phyloP scores from a whole-genome alignment of 2,888 invertebrate genomes.

The Orthonychiurus folsomi region DNA sequence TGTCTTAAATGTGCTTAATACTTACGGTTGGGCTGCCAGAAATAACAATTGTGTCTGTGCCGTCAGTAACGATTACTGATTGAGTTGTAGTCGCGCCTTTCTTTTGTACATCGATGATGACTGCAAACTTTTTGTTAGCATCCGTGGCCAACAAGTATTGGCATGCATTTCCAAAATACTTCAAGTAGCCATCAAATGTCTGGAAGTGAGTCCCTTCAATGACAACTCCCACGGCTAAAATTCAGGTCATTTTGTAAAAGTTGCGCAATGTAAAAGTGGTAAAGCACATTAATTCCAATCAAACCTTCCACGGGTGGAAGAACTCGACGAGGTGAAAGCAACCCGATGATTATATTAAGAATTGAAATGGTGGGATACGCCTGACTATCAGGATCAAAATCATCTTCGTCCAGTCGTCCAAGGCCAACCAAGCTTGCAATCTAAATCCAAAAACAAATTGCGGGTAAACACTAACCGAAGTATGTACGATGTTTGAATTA shows the following conservation, averaged over 20 bases:
- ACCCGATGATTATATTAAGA: not conserved
- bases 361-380: not conserved
- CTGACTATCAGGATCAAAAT: not conserved
- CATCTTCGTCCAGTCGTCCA: not conserved
- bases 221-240: constrained; percentile 58
- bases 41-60: constrained; percentile 56
- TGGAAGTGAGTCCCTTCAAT: constrained; percentile 74
- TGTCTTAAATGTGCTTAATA: not conserved
- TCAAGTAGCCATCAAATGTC: constrained; percentile 75
- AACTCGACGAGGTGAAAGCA: not conserved
- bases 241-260: constrained; percentile 11
- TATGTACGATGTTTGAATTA: no score
- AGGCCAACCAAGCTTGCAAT: not conserved
- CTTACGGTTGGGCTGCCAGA: constrained; percentile 56
- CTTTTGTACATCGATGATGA: constrained; percentile 55
- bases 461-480: not conserved
- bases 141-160: constrained; percentile 77
- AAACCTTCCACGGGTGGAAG: constrained; percentile 11
- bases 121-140: constrained; percentile 75
- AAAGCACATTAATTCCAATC: no score
- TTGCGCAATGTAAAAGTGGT: not conserved
- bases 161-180: constrained; percentile 70
- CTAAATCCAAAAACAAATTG: not conserved
- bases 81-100: constrained; percentile 52
- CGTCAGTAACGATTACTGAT: constrained; percentile 58